Conservation (phyloP, 1,140 invertebrate species). For the Dendroctonus ponderosae region DNA sequence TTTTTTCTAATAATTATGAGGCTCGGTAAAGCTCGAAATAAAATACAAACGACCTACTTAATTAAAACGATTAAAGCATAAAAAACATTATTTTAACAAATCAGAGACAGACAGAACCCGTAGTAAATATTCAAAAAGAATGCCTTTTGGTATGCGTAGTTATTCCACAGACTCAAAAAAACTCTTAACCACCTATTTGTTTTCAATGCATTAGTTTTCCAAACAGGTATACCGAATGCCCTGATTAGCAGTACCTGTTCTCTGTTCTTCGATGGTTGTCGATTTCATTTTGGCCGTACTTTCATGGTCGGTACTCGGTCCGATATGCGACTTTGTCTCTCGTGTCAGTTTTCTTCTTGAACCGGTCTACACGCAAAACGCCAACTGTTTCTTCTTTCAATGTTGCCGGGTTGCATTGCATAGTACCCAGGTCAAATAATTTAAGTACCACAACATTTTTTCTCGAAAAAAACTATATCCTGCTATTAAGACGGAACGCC, state of each 20-base stretch:
- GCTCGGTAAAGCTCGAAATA: conserved; percentile 17
- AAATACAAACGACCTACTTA: conserved; percentile 30
- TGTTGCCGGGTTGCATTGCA: conserved; percentile 12
- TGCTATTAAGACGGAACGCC: too few species aligned
- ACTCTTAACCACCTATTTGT: conserved; percentile 30
- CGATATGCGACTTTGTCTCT: conserved; percentile 29
- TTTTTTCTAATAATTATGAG: conserved; percentile 11
- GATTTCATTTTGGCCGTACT: conserved; percentile 24
- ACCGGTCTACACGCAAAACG: conserved; percentile 23
- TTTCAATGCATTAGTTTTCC: conserved; percentile 32
- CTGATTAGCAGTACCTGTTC: conserved; percentile 34
- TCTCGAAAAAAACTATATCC: too few species aligned
- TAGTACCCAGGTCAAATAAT: background rate
- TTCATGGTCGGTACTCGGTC: conserved; percentile 18
- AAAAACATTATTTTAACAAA: conserved; percentile 27
- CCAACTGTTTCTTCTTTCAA: conserved; percentile 21
- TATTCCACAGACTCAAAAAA: conserved; percentile 24
- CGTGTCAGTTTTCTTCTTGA: conserved; percentile 29
- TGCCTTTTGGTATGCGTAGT: conserved; percentile 26
- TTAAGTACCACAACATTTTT: too few species aligned
- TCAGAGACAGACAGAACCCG: conserved; percentile 14
- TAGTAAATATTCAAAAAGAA: conserved; percentile 28
- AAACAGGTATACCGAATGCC: conserved; percentile 31
- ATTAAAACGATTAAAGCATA: conserved; percentile 27
- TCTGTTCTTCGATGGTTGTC: conserved; percentile 18